Evolutionary conservation across 2,113 vertebrate species (phyloP).

Genomic region (Notarius quadriscutis): DNA sequence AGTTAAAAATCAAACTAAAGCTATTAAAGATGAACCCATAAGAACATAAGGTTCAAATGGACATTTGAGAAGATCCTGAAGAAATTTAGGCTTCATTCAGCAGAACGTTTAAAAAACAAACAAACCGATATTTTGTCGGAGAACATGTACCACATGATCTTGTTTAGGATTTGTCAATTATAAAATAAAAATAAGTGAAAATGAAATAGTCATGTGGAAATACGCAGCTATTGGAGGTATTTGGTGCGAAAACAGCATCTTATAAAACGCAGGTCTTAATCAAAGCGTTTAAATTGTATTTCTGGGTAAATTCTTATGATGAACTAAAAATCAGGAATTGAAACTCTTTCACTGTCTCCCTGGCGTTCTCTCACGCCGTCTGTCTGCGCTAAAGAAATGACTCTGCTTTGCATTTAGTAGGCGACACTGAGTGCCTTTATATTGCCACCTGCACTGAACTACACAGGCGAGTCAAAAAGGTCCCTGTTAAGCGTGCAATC

Average conservation of each 20-base stretch:
- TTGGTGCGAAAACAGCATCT: background rate
- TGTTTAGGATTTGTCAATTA: background rate
- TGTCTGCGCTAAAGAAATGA: background rate
- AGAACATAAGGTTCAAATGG: slow-evolving; percentile 2
- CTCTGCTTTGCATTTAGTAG: slow-evolving; percentile 12
- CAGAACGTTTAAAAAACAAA: background rate
- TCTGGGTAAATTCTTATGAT: background rate
- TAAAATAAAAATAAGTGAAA: background rate
- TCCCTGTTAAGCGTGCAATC: background rate
- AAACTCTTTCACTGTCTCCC: background rate
- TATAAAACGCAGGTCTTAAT: background rate
- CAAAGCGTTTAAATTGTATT: background rate
- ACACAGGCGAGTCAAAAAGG: background rate
- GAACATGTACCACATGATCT: background rate
- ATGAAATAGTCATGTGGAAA: background rate
- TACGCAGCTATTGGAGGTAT: background rate
- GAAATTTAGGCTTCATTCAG: background rate
- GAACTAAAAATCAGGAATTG: background rate
- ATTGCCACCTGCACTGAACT: background rate
- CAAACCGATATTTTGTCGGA: background rate
- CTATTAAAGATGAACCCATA: background rate
- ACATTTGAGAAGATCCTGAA: background rate
- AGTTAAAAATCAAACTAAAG: background rate
- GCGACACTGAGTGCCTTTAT: slow-evolving; percentile 14
- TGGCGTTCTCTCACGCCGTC: background rate